Percentiles rank a stretch among this genome's conserved stretches.
Evolutionary conservation across 2,888 invertebrate genomes (phyloP).

Genomic region (Tetragonula carbonaria): DNA sequence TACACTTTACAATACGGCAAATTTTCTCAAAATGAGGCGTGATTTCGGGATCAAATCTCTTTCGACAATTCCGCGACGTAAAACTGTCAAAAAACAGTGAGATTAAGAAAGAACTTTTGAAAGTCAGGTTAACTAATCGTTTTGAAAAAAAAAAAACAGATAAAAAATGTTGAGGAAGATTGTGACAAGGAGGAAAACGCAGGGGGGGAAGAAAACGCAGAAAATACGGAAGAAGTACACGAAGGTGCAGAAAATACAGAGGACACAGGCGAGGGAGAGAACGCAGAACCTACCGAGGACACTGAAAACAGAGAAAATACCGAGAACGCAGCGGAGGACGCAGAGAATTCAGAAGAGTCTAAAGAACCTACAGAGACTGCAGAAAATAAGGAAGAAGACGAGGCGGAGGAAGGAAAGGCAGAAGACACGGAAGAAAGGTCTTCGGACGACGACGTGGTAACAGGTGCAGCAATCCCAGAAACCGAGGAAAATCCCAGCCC

Average conservation of each 20-base stretch:
- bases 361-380: constrained; percentile 22
- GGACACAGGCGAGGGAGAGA: not conserved
- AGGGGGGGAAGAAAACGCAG: constrained; percentile 50
- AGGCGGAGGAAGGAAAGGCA: constrained; percentile 50
- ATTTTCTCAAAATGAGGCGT: too few species aligned
- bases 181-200: constrained; percentile 52
- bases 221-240: constrained; percentile 44
- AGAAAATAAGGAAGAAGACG: constrained; percentile 51
- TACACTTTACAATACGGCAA: too few species aligned
- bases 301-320: constrained; percentile 46
- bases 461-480: constrained; percentile 32
- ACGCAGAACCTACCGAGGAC: not conserved
- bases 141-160: constrained; percentile 71
- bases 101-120: not conserved
- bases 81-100: not conserved
- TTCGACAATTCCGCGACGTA: too few species aligned
- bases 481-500: not conserved
- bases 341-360: constrained; percentile 7
- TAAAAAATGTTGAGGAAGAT: constrained; percentile 73
- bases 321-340: not conserved
- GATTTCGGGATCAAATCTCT: too few species aligned
- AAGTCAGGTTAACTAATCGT: constrained; percentile 59
- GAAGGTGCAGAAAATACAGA: constrained; percentile 32
- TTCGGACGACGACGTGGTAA: constrained; percentile 65
- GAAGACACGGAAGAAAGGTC: constrained; percentile 63